phyloP scores from a whole-genome alignment of 2,797 vertebrate species.

The Bryconaethiops microstoma region DNA sequence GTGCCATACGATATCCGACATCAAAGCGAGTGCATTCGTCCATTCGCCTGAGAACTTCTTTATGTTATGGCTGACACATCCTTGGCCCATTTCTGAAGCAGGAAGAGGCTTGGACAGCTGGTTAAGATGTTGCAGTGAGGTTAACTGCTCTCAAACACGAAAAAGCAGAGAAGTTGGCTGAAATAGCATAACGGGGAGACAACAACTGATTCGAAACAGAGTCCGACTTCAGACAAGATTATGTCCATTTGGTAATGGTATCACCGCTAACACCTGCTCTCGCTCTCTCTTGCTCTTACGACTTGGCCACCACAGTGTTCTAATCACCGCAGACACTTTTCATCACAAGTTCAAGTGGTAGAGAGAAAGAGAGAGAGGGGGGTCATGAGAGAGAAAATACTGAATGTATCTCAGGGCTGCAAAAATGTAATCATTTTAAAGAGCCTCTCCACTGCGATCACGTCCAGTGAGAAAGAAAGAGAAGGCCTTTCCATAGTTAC shows the following conservation, averaged over 20 bases:
- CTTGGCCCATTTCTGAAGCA: conserved; percentile 40
- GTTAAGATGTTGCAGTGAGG: conserved; percentile 46
- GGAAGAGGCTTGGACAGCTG: conserved; percentile 54
- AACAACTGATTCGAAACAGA: conserved; percentile 36
- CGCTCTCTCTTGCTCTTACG: conserved; percentile 30
- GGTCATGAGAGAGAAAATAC: neutral
- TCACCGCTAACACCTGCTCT: conserved; percentile 47
- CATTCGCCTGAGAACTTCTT: conserved; percentile 38
- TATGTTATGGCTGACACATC: conserved; percentile 40
- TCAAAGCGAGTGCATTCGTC: conserved; percentile 42
- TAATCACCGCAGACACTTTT: conserved; percentile 31
- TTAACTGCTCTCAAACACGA: conserved; percentile 44
- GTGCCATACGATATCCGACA: conserved; percentile 36
- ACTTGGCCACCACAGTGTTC: conserved; percentile 17
- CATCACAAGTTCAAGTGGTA: conserved; percentile 10
- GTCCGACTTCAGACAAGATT: conserved; percentile 30
- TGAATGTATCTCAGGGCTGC: conserved; percentile 14
- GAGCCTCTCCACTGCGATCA: conserved; percentile 16
- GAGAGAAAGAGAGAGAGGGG: conserved; percentile 13
- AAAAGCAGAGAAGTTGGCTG: conserved; percentile 27
- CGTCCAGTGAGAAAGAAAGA: neutral
- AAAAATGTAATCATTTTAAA: conserved; percentile 19
- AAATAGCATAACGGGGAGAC: conserved; percentile 32
- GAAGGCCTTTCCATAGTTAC: neutral
- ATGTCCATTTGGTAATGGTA: conserved; percentile 39